A percentile compares a stretch with the other conserved stretches of the same genome.
Conservation (phyloP, 2,113 vertebrate species). For the Spilogale gracilis region DNA sequence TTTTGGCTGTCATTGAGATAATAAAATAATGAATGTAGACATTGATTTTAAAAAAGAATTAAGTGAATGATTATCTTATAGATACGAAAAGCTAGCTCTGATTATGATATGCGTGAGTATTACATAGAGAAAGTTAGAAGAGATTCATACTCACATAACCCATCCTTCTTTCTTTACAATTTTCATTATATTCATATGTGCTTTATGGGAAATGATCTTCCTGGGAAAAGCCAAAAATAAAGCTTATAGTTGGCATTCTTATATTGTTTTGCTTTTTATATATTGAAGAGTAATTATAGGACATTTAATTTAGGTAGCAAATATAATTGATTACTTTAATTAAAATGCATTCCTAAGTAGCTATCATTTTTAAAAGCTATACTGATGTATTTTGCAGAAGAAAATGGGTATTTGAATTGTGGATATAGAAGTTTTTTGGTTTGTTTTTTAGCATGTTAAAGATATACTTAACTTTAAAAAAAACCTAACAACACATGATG, state of each 20-base stretch:
- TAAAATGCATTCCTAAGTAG: conserved; percentile 61
- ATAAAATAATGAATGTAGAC: neutral
- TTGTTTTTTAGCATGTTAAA: neutral
- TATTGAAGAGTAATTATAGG: neutral
- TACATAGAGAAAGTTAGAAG: neutral
- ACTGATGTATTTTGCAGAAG: neutral
- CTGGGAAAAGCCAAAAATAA: neutral
- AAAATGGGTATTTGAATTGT: conserved; percentile 52
- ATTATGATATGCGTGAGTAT: neutral
- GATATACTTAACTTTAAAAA: neutral
- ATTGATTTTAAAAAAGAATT: neutral
- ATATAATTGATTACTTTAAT: conserved; percentile 63
- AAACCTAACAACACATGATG: neutral
- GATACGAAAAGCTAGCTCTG: neutral
- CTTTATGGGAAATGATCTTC: conserved; percentile 22
- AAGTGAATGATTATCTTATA: neutral
- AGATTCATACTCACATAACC: neutral
- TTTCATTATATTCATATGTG: neutral
- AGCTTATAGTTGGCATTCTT: neutral
- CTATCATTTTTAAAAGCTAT: conserved; percentile 6
- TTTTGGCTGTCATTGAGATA: neutral
- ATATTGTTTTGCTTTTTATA: neutral
- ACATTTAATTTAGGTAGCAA: conserved; percentile 46
- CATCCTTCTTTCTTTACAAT: neutral
- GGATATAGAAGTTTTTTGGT: neutral